Evolutionary conservation across 2,113 vertebrate genomes (phyloP).

Genomic region (Eleginops maclovinus): DNA sequence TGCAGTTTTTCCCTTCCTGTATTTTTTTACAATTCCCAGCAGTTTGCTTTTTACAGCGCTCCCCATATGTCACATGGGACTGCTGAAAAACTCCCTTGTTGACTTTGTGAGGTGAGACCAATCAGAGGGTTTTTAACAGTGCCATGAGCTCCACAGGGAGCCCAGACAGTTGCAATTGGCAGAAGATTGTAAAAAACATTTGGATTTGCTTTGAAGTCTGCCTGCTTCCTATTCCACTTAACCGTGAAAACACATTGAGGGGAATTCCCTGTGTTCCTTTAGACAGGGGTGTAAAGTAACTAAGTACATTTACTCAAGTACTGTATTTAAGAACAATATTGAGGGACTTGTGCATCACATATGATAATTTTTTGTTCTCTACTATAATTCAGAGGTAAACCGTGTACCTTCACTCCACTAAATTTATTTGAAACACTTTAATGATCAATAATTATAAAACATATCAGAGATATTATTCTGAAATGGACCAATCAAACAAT

Average conservation of each 20-base stretch:
- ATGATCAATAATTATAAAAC: too few relatives aligned
- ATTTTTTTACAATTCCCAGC: constrained; percentile 40
- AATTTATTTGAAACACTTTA: too few relatives aligned
- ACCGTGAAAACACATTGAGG: constrained; percentile 21
- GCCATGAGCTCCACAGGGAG: constrained; percentile 49
- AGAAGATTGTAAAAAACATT: constrained; percentile 61
- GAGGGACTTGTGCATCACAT: too few relatives aligned
- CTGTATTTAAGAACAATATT: too few relatives aligned
- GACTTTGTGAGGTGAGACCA: constrained; percentile 64
- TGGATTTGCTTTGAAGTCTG: constrained; percentile 66
- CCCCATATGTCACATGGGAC: constrained; percentile 48
- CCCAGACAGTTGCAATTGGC: constrained; percentile 66
- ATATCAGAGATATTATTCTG: too few relatives aligned
- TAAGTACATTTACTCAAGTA: too few relatives aligned
- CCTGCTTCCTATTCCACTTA: constrained; percentile 28
- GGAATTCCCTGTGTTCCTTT: background rate
- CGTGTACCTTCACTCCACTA: too few relatives aligned
- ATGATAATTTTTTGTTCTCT: too few relatives aligned
- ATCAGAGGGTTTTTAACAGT: constrained; percentile 62
- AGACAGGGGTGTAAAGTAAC: too few relatives aligned
- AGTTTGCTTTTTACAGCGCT: constrained; percentile 58
- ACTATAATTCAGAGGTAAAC: too few relatives aligned
- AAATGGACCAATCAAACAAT: too few relatives aligned
- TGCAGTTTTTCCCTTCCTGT: constrained; percentile 8
- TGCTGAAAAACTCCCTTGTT: constrained; percentile 65